A percentile compares a stretch with the other conserved stretches of the same genome.
Conservation (phyloP, 2,113 vertebrate species). For the Gallinago undulata region DNA sequence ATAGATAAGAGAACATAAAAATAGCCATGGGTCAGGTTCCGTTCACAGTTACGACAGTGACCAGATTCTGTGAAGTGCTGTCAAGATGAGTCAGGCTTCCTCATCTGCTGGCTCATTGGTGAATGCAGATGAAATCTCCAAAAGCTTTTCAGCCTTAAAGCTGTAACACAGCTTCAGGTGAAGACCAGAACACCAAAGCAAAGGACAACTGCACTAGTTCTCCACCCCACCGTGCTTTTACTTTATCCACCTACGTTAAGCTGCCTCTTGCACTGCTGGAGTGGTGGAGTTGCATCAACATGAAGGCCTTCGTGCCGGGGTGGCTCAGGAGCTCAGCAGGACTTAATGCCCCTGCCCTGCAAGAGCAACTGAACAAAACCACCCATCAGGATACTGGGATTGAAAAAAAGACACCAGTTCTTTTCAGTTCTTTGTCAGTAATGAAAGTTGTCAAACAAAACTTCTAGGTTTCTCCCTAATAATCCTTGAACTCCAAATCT, state of each 20-base stretch:
- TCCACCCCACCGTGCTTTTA: neutral
- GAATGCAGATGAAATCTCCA: neutral
- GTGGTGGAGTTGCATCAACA: neutral
- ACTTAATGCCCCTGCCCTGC: neutral
- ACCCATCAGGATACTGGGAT: neutral
- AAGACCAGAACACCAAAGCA: neutral
- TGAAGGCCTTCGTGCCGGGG: fast-evolving
- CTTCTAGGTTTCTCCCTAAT: neutral
- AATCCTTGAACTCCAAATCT: neutral
- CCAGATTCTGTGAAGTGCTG: neutral
- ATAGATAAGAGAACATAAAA: neutral
- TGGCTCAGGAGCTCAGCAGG: neutral
- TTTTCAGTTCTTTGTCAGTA: neutral
- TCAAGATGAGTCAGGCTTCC: neutral
- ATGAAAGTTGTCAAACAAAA: neutral
- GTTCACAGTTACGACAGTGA: neutral
- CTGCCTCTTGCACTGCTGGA: neutral
- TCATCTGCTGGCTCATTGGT: neutral
- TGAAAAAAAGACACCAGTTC: neutral
- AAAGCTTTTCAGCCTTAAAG: neutral
- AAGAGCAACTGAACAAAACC: neutral
- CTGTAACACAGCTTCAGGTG: neutral
- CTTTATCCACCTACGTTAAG: fast-evolving
- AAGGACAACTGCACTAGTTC: neutral
- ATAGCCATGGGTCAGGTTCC: neutral